Conservation (phyloP, 2,797 vertebrate species). For the Sternarchorhynchus goeldii region DNA sequence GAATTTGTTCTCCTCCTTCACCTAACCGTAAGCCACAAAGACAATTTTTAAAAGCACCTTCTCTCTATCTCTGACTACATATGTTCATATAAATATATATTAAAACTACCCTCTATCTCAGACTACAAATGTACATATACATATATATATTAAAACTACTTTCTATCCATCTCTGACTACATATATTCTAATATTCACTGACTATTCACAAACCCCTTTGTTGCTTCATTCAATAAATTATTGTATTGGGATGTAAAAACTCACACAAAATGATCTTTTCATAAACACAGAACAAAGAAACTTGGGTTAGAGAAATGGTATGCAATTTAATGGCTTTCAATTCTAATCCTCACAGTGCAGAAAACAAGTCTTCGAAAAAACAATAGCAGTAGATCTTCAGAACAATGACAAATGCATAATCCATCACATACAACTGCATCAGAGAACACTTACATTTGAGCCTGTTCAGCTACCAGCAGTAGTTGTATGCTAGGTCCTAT, state of each 20-base stretch:
- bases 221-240: background rate
- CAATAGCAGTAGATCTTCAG: background rate
- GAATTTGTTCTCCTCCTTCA: too few relatives aligned
- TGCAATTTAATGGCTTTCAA: slow-evolving; percentile 27
- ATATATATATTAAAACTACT: too few relatives aligned
- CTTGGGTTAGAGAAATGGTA: background rate
- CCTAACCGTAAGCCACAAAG: too few relatives aligned
- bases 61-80: too few relatives aligned
- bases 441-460: background rate
- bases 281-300: background rate
- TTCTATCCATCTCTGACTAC: too few relatives aligned
- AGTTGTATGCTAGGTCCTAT: background rate
- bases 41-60: too few relatives aligned
- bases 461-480: background rate
- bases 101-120: too few relatives aligned
- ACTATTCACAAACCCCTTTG: background rate
- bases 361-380: background rate
- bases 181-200: too few relatives aligned
- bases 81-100: too few relatives aligned
- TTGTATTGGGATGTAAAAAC: too few relatives aligned
- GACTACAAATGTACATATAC: too few relatives aligned
- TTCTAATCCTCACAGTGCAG: slow-evolving; percentile 1
- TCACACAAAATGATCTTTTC: too few relatives aligned
- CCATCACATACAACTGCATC: background rate
- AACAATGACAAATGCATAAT: background rate